Conservation (phyloP, 2,888 invertebrate species). For the Gisinianus flammeolus region DNA sequence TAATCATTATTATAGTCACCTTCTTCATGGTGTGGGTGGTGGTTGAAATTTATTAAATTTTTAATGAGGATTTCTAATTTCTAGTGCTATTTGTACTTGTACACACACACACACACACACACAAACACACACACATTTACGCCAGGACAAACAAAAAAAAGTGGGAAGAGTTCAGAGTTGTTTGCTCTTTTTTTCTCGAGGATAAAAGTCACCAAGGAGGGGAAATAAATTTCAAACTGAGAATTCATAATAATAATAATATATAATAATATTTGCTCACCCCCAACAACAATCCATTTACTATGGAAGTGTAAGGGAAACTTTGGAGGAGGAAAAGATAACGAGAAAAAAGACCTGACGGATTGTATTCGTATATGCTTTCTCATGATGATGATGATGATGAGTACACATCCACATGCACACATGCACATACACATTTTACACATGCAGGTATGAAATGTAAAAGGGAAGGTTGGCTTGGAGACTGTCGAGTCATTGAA, state of each 20-base stretch:
- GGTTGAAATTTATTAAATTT: background rate
- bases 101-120: background rate
- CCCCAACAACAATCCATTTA: too few relatives aligned
- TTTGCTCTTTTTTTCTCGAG: background rate
- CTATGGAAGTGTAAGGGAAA: too few relatives aligned
- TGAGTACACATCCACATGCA: too few relatives aligned
- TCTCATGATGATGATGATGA: constrained; percentile 4
- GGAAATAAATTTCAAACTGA: too few relatives aligned
- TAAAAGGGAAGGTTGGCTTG: too few relatives aligned
- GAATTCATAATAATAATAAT: too few relatives aligned
- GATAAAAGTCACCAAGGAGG: too few relatives aligned
- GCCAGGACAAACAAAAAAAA: background rate
- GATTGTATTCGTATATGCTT: background rate
- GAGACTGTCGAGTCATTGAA: constrained; percentile 34
- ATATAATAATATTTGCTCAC: too few relatives aligned
- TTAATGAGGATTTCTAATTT: background rate
- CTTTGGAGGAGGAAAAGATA: background rate
- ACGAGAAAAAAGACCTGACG: background rate
- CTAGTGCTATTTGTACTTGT: too few relatives aligned
- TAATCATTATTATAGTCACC: constrained; percentile 8
- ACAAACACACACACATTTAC: background rate
- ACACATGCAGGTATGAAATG: too few relatives aligned
- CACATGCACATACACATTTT: too few relatives aligned
- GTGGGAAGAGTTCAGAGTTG: background rate
- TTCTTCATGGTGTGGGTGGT: background rate